These are phyloP conservation scores for Zaprionus ghesquierei DNA, from an alignment of 1,140 invertebrate genomes.

Conservation along the genomic window DNA sequence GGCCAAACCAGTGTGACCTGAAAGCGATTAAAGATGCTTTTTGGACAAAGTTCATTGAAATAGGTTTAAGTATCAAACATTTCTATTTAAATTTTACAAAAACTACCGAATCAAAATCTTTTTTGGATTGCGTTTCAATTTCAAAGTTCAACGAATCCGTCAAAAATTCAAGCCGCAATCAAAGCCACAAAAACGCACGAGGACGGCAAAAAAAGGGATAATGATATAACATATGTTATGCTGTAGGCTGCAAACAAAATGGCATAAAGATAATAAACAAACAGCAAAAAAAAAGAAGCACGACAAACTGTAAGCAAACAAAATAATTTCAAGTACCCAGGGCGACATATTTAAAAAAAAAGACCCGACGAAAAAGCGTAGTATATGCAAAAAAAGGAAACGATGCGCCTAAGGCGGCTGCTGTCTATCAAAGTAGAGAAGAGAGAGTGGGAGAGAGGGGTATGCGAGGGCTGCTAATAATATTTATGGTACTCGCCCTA, in stretches of 20 bases:
- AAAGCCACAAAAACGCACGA: neutral
- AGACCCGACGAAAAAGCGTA: constrained; percentile 20
- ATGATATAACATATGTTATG: constrained; percentile 63
- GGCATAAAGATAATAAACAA: constrained; percentile 16
- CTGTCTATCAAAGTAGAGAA: constrained; percentile 37
- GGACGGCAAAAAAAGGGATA: constrained; percentile 52
- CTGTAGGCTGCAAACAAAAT: constrained; percentile 23
- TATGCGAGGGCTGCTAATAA: constrained; percentile 61
- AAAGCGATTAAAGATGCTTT: neutral
- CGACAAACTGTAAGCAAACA: constrained; percentile 27
- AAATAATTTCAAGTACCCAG: constrained; percentile 47
- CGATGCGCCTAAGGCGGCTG: constrained; percentile 53
- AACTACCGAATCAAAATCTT: too few species aligned
- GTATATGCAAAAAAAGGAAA: constrained; percentile 3
- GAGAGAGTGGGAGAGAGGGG: neutral
- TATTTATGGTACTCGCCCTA: constrained; percentile 76
- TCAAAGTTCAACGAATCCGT: constrained; percentile 2
- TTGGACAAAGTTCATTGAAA: too few species aligned
- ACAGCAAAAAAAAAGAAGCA: constrained; percentile 2
- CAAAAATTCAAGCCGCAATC: neutral
- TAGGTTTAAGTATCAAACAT: too few species aligned
- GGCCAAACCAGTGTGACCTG: neutral
- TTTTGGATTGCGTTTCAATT: neutral
- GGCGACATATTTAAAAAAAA: constrained; percentile 69
- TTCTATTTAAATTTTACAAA: neutral